phyloP scores from a whole-genome alignment of 2,113 vertebrate species.

The Microtus ochrogaster region DNA sequence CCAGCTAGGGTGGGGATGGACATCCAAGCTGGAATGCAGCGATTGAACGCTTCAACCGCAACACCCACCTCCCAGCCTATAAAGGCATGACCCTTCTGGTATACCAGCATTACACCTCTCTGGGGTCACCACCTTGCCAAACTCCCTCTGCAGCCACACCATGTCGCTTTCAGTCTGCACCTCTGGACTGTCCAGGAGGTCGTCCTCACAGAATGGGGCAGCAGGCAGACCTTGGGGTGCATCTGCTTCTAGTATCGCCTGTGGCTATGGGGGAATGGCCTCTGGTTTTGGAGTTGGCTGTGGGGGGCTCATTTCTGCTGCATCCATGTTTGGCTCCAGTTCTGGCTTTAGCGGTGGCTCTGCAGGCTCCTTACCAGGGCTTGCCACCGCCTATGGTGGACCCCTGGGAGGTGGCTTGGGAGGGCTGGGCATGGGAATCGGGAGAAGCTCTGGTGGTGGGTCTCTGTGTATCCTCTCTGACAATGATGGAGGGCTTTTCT shows the following conservation, averaged over 20 bases:
- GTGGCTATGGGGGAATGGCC: constrained; percentile 35
- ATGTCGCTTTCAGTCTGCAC: constrained; percentile 81
- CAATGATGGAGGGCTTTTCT: constrained; percentile 81
- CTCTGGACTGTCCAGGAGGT: not conserved
- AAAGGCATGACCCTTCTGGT: constrained; percentile 61
- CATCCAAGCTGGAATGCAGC: constrained; percentile 42
- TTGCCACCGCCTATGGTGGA: constrained; percentile 59
- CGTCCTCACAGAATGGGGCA: constrained; percentile 74
- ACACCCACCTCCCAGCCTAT: constrained; percentile 75
- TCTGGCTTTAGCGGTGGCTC: constrained; percentile 63
- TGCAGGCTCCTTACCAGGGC: constrained; percentile 56
- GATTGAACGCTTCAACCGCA: constrained; percentile 65
- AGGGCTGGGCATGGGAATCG: constrained; percentile 56
- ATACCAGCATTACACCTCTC: not conserved
- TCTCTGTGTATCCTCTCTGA: constrained; percentile 32
- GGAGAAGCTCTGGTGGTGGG: constrained; percentile 69
- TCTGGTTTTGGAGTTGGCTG: constrained; percentile 68
- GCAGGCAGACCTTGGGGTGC: constrained; percentile 66
- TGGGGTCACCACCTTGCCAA: fast-evolving
- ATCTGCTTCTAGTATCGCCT: constrained; percentile 56
- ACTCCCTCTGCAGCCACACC: not conserved
- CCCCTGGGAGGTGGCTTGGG: constrained; percentile 60
- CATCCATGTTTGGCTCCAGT: constrained; percentile 77
- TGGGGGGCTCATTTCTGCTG: constrained; percentile 75
- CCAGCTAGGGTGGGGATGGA: not conserved